Evolutionary conservation across 2,888 invertebrate species (phyloP).

Genomic region (Carterocephalus palaemon): DNA sequence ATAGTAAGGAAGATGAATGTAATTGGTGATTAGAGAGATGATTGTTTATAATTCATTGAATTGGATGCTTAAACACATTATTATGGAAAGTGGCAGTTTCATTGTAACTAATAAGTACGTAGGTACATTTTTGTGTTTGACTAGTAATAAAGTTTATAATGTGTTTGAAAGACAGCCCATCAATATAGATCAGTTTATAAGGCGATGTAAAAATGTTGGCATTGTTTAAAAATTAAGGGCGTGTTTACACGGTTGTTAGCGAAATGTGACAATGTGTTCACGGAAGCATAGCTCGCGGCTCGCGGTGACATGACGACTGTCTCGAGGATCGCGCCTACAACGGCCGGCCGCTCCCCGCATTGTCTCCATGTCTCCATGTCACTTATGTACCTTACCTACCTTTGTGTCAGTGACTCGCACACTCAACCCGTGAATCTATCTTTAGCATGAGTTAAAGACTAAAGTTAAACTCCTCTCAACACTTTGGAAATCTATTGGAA

Average conservation of each 20-base stretch:
- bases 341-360: slow-evolving; percentile 18
- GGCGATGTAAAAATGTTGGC: not conserved
- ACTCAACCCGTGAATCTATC: slow-evolving; percentile 14
- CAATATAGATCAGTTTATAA: not conserved
- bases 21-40: too few relatives aligned
- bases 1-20: too few relatives aligned
- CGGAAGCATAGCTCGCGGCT: slow-evolving; percentile 43
- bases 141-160: too few relatives aligned
- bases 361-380: slow-evolving; percentile 27
- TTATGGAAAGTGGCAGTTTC: too few relatives aligned
- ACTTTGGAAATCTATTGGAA: too few relatives aligned
- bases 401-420: slow-evolving; percentile 20
- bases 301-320: slow-evolving; percentile 35
- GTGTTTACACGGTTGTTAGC: slow-evolving; percentile 36
- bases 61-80: too few relatives aligned
- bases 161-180: too few relatives aligned
- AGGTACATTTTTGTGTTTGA: too few relatives aligned
- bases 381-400: slow-evolving; percentile 5
- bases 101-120: too few relatives aligned
- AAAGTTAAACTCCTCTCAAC: too few relatives aligned
- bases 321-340: slow-evolving; percentile 23
- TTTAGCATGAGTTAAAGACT: slow-evolving; percentile 4
- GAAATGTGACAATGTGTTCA: slow-evolving; percentile 50
- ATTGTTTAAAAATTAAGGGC: slow-evolving; percentile 2
- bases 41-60: too few relatives aligned